phyloP scores from a whole-genome alignment of 2,113 vertebrate genomes.

The Urocolius indicus region DNA sequence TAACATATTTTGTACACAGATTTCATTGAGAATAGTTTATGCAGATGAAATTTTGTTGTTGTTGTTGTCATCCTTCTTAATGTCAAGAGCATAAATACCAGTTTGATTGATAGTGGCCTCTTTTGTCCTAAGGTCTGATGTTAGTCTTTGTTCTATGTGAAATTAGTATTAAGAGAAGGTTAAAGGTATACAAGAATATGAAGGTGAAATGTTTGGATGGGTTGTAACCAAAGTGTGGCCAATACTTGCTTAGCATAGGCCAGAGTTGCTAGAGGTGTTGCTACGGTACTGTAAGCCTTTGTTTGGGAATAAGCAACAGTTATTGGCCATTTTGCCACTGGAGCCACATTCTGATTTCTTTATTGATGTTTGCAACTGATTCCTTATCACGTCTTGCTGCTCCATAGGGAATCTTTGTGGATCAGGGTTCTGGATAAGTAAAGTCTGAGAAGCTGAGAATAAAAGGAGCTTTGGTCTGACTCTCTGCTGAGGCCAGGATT shows the following conservation, averaged over 20 bases:
- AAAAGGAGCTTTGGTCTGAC: neutral
- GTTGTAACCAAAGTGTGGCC: neutral
- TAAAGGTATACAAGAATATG: neutral
- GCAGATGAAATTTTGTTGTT: neutral
- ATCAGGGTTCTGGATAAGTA: neutral
- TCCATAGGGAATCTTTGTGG: neutral
- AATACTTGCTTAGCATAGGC: neutral
- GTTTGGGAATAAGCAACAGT: neutral
- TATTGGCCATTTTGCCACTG: neutral
- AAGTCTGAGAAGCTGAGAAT: neutral
- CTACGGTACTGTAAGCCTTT: neutral
- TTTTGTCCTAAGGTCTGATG: neutral
- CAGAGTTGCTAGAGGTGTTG: neutral
- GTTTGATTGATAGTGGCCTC: neutral
- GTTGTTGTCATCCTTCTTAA: neutral
- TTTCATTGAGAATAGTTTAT: neutral
- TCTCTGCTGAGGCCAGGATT: neutral
- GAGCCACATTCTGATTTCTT: neutral
- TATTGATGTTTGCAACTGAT: neutral
- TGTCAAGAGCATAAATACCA: neutral
- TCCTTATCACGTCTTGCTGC: neutral
- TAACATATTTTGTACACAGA: neutral
- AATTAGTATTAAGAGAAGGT: slow-evolving; percentile 31
- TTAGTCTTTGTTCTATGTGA: neutral
- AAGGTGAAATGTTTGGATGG: neutral